Conservation (phyloP, 2,113 vertebrate species). For the Halcyon senegalensis region DNA sequence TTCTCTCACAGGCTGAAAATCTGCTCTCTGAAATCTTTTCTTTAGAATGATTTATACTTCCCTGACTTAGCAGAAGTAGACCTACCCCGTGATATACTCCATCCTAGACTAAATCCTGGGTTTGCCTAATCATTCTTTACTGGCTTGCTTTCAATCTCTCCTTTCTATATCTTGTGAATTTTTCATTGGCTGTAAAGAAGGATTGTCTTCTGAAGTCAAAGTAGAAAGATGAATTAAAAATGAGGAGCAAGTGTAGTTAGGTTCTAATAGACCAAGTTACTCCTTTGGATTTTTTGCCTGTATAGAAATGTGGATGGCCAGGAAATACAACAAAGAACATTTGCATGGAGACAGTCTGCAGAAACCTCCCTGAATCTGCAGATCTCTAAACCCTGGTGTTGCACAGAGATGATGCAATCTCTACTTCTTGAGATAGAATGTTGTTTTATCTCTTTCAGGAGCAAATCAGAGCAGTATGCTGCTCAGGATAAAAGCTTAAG, state of each 20-base stretch:
- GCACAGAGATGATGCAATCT: neutral
- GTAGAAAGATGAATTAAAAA: constrained; percentile 11
- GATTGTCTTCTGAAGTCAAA: neutral
- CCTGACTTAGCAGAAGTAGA: neutral
- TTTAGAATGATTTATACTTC: neutral
- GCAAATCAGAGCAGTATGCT: neutral
- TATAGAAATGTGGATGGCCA: neutral
- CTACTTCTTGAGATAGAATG: neutral
- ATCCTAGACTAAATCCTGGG: neutral
- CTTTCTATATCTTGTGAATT: neutral
- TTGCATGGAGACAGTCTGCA: neutral
- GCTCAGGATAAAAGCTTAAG: neutral
- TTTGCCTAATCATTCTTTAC: neutral
- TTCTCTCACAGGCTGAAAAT: neutral
- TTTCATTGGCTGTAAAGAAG: neutral
- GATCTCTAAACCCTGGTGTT: neutral
- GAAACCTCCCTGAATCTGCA: neutral
- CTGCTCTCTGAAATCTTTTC: neutral
- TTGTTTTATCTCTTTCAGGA: neutral
- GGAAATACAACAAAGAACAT: neutral
- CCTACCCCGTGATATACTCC: neutral
- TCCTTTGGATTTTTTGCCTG: neutral
- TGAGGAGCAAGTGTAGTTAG: neutral
- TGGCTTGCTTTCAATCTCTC: neutral
- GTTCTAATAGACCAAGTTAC: neutral